Evolutionary conservation across 2,113 vertebrate species (phyloP), one percentile per base, ranked within the genome.

Genomic region (Nibea coibor): DNA sequence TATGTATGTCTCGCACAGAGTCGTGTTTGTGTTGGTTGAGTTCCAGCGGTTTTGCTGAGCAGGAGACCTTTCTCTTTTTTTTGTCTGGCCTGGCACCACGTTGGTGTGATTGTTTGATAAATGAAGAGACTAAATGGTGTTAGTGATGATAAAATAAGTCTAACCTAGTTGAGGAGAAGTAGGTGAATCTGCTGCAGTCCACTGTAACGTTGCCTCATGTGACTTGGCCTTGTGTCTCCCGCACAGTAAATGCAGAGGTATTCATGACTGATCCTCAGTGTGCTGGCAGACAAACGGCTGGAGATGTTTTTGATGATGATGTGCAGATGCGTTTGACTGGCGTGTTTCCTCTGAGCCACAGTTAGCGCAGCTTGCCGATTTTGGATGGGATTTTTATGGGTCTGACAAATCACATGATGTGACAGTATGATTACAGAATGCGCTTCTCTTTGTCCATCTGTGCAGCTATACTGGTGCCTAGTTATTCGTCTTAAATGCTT

Each of bases 1-100:
- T 94, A 87, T 1, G 89, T 89, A 65, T 0, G 72, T 67, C 35
- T 57, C 58, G 7, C n/a, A 4, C 56, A 58, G 19, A 56, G 65
- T 12, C 16, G 3, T 62, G 3, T 66, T 69, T 48, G 45, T 0
- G 0, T 14, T 42, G 58, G 31, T 58, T 22, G 19, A 14, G 2
- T 35, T 64, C 11, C n/a, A 17, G 3, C 17, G 5, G n/a, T 67
- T 43, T 28, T 56, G 9, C 48, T 62, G 53, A 65, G 53, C 45
- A 61, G 67, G 24, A 31, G 15, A 4, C 0, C 14, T 80, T 53
- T 14, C 3, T 45, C 4, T 50, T 71, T 28, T 28, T 28, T 24
- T 19, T 35, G 4, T 51, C 4, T 15, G 10, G 2, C 15, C 54
- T 50, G 59, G 35, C 12, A 0, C 14, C 11, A 19, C 28, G 20